Conservation (phyloP, 2,797 vertebrate species). For the Luscinia luscinia region DNA sequence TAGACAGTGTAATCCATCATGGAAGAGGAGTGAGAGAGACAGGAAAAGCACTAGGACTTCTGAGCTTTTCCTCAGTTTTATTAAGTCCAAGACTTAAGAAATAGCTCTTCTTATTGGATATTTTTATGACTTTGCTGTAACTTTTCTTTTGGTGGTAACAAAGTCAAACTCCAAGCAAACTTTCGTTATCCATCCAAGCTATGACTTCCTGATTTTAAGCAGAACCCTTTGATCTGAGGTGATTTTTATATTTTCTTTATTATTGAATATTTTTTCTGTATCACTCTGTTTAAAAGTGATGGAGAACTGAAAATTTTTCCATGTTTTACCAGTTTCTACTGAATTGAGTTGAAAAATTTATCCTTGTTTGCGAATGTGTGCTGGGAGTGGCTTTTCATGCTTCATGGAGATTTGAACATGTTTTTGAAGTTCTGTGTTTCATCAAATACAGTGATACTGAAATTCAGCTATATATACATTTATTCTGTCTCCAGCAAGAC, state of each 20-base stretch:
- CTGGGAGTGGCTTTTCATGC: not conserved
- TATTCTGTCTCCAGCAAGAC: not conserved
- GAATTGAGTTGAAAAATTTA: not conserved
- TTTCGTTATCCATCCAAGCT: not conserved
- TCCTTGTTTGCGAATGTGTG: not conserved
- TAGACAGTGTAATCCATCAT: not conserved
- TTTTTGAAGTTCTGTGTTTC: not conserved
- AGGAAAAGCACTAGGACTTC: not conserved
- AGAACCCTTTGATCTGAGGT: not conserved
- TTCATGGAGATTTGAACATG: not conserved
- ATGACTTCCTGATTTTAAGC: not conserved
- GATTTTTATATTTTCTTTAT: not conserved
- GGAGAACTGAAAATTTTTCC: not conserved
- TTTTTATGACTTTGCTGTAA: not conserved
- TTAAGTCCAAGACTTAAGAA: not conserved
- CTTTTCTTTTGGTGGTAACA: not conserved
- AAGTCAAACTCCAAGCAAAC: not conserved
- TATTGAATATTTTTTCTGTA: not conserved
- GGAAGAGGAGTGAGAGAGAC: not conserved
- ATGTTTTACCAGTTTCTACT: not conserved
- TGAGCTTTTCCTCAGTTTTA: not conserved
- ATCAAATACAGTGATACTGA: not conserved
- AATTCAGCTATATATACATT: not conserved
- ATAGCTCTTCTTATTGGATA: not conserved
- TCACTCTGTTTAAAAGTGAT: not conserved